These are phyloP conservation scores for Brachionichthys hirsutus DNA, from an alignment of 2,113 vertebrate species.

Conservation along the genomic window DNA sequence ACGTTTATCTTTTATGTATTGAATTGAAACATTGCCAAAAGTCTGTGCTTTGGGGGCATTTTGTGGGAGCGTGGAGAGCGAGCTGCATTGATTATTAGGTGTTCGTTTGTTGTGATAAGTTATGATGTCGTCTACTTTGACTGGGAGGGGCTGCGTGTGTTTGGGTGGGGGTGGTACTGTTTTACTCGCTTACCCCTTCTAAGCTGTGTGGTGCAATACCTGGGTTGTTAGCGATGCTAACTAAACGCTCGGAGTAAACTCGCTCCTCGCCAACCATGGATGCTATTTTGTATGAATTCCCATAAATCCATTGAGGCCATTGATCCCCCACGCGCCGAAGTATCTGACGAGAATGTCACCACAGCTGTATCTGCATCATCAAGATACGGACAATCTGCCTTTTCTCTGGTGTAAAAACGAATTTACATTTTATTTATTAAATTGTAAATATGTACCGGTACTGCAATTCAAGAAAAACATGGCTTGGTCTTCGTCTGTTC, in stretches of 20 bases:
- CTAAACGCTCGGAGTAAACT: slow-evolving; percentile 45
- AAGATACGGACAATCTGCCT: slow-evolving; percentile 75
- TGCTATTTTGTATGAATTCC: slow-evolving; percentile 54
- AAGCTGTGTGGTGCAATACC: slow-evolving; percentile 75
- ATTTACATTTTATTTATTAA: slow-evolving; percentile 82
- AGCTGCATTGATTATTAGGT: slow-evolving; percentile 51
- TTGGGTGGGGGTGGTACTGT: slow-evolving; percentile 9
- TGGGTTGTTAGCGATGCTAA: slow-evolving; percentile 69
- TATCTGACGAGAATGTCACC: slow-evolving; percentile 44
- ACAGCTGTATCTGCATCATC: slow-evolving; percentile 47
- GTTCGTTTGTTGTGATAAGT: slow-evolving; percentile 69
- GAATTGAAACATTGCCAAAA: slow-evolving; percentile 62
- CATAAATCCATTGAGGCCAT: slow-evolving; percentile 34
- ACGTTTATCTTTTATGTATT: slow-evolving; percentile 35
- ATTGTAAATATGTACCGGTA: slow-evolving; percentile 82
- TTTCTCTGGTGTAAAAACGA: slow-evolving; percentile 71
- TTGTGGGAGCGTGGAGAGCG: slow-evolving; percentile 22
- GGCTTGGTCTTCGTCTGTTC: slow-evolving; percentile 76
- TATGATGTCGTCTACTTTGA: slow-evolving; percentile 63
- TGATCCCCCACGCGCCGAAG: slow-evolving; percentile 4
- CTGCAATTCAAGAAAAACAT: slow-evolving; percentile 70
- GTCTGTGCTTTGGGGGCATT: slow-evolving; percentile 42
- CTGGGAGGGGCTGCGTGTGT: slow-evolving; percentile 24
- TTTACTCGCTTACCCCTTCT: slow-evolving; percentile 42
- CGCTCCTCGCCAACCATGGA: slow-evolving; percentile 45